Percentiles rank a stretch among this genome's conserved stretches.
These are phyloP conservation scores for Cryptotermes secundus DNA, from an alignment of 1,140 invertebrate species.

Conservation along the genomic window DNA sequence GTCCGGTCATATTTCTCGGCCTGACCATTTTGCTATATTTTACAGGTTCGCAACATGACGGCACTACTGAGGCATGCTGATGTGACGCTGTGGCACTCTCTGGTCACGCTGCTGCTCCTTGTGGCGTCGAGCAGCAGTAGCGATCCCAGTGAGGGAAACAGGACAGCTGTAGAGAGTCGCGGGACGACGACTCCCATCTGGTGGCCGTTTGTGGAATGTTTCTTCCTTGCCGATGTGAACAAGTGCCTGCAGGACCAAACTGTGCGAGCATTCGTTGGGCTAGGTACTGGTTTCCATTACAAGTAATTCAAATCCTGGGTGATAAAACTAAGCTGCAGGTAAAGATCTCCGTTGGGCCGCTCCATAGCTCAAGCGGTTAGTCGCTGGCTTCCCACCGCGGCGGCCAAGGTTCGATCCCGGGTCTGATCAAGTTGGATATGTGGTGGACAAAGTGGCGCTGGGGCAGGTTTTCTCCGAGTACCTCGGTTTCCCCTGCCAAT, in stretches of 20 bases:
- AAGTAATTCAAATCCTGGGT: too few species aligned
- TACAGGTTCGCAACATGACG: not conserved
- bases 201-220: not conserved
- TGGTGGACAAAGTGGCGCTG: too few species aligned
- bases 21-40: not conserved
- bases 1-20: too few species aligned
- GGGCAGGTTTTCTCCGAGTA: too few species aligned
- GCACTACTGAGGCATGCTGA: not conserved
- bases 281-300: not conserved
- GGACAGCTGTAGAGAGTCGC: not conserved
- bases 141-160: not conserved
- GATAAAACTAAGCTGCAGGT: too few species aligned
- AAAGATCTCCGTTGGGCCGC: too few species aligned
- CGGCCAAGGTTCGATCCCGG: too few species aligned
- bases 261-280: not conserved
- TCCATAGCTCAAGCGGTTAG: too few species aligned
- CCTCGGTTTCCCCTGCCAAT: too few species aligned
- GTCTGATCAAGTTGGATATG: too few species aligned
- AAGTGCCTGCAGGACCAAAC: not conserved
- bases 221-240: not conserved
- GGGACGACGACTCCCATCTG: not conserved
- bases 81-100: not conserved
- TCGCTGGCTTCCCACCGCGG: too few species aligned
- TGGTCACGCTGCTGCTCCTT: not conserved
- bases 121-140: not conserved